Conservation (phyloP, 2,113 vertebrate species). For the Cyanocitta stelleri region DNA sequence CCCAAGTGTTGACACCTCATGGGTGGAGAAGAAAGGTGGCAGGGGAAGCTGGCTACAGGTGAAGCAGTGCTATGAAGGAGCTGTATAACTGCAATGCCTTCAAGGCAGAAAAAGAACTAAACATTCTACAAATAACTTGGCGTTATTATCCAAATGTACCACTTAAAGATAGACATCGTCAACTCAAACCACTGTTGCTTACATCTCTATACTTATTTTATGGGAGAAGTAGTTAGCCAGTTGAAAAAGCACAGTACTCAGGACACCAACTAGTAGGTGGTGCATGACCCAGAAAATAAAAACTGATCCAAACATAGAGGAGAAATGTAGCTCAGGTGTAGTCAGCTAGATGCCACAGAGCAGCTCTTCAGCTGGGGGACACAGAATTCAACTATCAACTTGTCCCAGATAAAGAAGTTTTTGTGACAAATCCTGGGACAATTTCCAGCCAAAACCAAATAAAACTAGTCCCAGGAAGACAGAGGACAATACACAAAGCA, state of each 20-base stretch:
- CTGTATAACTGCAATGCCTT: background rate
- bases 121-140: background rate
- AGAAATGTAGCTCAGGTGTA: background rate
- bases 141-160: background rate
- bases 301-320: fast-evolving
- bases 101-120: background rate
- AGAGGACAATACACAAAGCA: background rate
- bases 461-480: background rate
- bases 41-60: background rate
- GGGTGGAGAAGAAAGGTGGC: background rate
- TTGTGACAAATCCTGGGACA: background rate
- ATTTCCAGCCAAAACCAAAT: background rate
- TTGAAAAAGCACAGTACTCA: background rate
- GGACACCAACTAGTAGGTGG: background rate
- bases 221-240: background rate
- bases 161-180: background rate
- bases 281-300: background rate
- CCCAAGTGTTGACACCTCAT: background rate
- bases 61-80: background rate
- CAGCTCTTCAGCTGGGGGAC: background rate
- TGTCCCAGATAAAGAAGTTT: background rate
- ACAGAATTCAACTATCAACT: background rate
- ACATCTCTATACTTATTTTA: background rate
- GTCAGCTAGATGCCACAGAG: background rate
- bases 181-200: background rate